Base-by-base conservation (phyloP, 1,140 invertebrate genomes). In the Schmidtea mediterranea region DNA sequence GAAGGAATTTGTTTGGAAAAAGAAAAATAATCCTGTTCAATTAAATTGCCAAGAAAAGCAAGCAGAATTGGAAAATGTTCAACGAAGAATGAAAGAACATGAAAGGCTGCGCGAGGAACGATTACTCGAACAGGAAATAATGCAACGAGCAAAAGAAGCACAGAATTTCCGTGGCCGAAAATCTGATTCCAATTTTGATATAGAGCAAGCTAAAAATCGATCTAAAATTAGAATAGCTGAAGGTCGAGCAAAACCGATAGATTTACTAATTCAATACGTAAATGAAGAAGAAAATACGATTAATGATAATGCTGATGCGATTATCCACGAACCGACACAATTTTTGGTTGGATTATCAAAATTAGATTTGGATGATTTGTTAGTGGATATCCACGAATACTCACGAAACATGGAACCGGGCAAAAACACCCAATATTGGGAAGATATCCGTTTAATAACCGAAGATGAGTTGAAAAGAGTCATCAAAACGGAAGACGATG, bases 241-340 rank as follows among this genome's bases (percentile, higher is more conserved):
- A 67, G 83, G 84, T 8, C 65, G 82, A 60, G 89, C 89, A 0
- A 97, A 97, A 62, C 86, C 92, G 0, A 97, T 98, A 56, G 92
- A 98, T 73, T 70, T 95, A 46, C 66, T 97, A 38, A 86, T 86
- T 0, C 83, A 89, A 65, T 97, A 95, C 58, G 84, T 95, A 22
- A 82, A 60, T 60, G 78, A 79, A 0, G 81, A 87, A 59, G 80
- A 84, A 45, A 15, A 13, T 32, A 24, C 15, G 8, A 12, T 26
- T 79, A 22, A 82, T 62, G 79, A 69, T 52, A 62, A 67, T 51
- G 54, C 67, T 8, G 61, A 82, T 1, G 78, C 92, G 21, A 87
- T 95, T 69, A 87, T 97, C 80, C 82, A 90, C 59, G 87, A 97
- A 13, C 32, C 16, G n/a, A 38, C 39, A 9, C 32, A 38, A 24